Evolutionary conservation across 2,113 vertebrate genomes (phyloP), one percentile per base, ranked within the genome.

Genomic region (Synodontis membranacea): DNA sequence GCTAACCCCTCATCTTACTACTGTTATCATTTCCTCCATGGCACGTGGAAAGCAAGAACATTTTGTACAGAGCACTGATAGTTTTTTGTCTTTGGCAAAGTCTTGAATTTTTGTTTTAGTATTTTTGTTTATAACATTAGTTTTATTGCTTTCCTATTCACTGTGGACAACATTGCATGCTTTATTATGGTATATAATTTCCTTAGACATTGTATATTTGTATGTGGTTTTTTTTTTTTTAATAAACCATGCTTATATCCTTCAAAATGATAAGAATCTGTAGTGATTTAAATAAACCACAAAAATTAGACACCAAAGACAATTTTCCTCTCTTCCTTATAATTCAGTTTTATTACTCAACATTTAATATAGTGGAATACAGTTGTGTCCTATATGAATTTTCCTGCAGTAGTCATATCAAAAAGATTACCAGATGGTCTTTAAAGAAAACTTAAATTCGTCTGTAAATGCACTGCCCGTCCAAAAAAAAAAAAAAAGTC

Each of bases 1-100:
- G 74, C 84, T 74, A 80, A 89, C 78, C 87, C 90, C 91, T 91
- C 86, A 91, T 88, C n/a, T n/a, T 84, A 56, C 83, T 74, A 74
- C 42, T 88, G 87, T 72, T 58, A 15, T 44, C 58, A 82, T 25
- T 70, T 90, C 74, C 80, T 21, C 48, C 85, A 66, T 66, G n/a
- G n/a, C 42, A 44, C 58, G n/a, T 85, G 42, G 58, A 85, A 62
- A 85, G 21, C 66, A 54, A 68, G 48, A 78, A 62, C 56, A 78
- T 79, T 79, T 79, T 84, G 15, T 85, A 23, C 42, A 50, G 44
- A 62, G 21, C 46, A 50, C 58, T 66, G 48, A 60, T 44, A 46
- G 70, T 84, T 44, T 15, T 42, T 75, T 56, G 83, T 75, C 39
- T 70, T 56, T 42, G 64, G 42, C 9, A 54, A 25, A 84, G 58